Percentiles rank a stretch among this genome's conserved stretches.
These are phyloP conservation scores for Lycia hirtaria DNA, from an alignment of 2,888 invertebrate genomes.

Conservation along the genomic window DNA sequence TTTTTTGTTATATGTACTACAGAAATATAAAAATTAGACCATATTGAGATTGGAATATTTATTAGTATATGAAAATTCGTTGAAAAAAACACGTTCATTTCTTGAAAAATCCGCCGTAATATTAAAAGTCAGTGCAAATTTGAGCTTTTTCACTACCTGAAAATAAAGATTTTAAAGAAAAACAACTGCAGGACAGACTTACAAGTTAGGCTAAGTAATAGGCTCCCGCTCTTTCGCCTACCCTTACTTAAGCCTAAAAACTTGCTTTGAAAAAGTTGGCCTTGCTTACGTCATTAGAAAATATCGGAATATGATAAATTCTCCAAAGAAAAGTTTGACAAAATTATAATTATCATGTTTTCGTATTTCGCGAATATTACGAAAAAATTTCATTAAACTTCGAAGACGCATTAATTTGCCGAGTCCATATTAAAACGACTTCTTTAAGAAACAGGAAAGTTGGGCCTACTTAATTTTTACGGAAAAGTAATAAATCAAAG, in stretches of 20 bases:
- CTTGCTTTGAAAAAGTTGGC: background rate
- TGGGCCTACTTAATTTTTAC: constrained; percentile 29
- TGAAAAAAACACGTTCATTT: too few species aligned
- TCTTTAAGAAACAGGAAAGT: constrained; percentile 30
- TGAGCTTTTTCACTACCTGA: too few species aligned
- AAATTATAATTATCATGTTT: background rate
- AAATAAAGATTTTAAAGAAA: too few species aligned
- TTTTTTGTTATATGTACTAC: too few species aligned
- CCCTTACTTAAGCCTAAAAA: background rate
- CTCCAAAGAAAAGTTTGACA: background rate
- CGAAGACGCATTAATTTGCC: constrained; percentile 30
- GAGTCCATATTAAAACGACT: constrained; percentile 29
- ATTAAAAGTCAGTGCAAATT: too few species aligned
- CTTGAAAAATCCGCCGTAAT: too few species aligned
- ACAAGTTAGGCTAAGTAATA: too few species aligned
- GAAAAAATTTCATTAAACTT: constrained; percentile 27
- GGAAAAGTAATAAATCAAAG: constrained; percentile 35
- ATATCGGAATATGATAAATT: background rate
- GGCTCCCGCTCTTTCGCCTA: too few species aligned
- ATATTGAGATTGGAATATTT: too few species aligned
- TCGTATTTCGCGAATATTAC: constrained; percentile 11
- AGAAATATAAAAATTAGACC: too few species aligned
- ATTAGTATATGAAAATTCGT: too few species aligned
- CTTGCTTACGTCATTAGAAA: background rate
- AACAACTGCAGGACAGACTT: too few species aligned